phyloP scores from a whole-genome alignment of 2,797 vertebrate genomes.

The Lates japonicus region DNA sequence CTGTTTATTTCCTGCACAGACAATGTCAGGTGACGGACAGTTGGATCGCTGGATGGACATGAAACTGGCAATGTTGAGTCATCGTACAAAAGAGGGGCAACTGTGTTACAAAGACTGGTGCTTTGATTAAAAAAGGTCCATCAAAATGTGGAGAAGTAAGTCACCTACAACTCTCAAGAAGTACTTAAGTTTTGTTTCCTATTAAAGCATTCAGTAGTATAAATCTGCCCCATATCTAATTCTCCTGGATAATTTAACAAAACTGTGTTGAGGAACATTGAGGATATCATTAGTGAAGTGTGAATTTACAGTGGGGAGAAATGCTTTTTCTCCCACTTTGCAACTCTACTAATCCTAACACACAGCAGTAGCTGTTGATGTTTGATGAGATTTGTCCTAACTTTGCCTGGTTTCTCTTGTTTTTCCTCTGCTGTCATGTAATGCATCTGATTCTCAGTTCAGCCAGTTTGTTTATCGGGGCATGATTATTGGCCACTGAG shows the following conservation, averaged over 20 bases:
- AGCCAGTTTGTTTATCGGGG: conserved; percentile 16
- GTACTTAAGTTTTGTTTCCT: too few species aligned
- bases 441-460: background rate
- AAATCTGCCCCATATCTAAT: too few species aligned
- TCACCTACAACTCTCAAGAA: too few species aligned
- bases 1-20: background rate
- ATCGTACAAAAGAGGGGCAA: background rate
- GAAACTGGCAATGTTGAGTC: background rate
- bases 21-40: background rate
- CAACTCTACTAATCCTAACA: background rate
- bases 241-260: too few species aligned
- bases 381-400: background rate
- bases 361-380: background rate
- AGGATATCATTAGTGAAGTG: background rate
- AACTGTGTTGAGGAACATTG: background rate
- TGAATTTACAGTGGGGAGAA: background rate
- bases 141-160: background rate
- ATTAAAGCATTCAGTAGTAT: too few species aligned
- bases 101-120: background rate
- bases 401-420: background rate
- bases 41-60: background rate
- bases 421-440: background rate
- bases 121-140: background rate
- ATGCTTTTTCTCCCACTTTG: background rate
- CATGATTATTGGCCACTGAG: conserved; percentile 32